Percentiles rank a stretch among this genome's conserved stretches.
Conservation (phyloP, 1,140 invertebrate species). For the Drosophila athabasca region DNA sequence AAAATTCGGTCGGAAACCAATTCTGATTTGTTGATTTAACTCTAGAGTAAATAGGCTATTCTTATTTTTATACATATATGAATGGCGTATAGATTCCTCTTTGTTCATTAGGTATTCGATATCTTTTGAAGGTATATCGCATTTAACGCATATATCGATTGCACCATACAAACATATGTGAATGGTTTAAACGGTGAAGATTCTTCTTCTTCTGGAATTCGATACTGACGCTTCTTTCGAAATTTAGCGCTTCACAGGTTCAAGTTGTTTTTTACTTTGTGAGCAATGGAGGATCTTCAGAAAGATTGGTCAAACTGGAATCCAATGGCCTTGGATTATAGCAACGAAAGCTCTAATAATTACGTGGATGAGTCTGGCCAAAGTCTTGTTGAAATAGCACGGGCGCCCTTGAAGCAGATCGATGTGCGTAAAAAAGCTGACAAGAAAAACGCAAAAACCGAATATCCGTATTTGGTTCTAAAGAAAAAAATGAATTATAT, state of each 20-base stretch:
- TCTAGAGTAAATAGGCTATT: too few species aligned
- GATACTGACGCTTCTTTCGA: neutral
- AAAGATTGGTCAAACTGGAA: conserved; percentile 43
- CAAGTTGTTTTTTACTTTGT: neutral
- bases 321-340: conserved; percentile 50
- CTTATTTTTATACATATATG: too few species aligned
- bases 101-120: too few species aligned
- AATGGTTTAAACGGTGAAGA: too few species aligned
- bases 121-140: too few species aligned
- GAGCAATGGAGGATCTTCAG: neutral
- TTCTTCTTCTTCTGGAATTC: too few species aligned
- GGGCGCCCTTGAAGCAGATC: neutral
- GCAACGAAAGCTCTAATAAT: conserved; percentile 19
- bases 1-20: too few species aligned
- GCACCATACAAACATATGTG: too few species aligned
- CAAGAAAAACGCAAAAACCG: neutral
- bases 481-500: conserved; percentile 22
- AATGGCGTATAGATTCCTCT: too few species aligned
- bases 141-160: too few species aligned
- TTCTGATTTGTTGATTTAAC: too few species aligned
- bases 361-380: conserved; percentile 19
- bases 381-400: conserved; percentile 3
- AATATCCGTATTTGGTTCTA: conserved; percentile 56
- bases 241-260: neutral
- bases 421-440: neutral